Conservation (phyloP, 1,140 invertebrate species). For the Neodiprion pinetum region DNA sequence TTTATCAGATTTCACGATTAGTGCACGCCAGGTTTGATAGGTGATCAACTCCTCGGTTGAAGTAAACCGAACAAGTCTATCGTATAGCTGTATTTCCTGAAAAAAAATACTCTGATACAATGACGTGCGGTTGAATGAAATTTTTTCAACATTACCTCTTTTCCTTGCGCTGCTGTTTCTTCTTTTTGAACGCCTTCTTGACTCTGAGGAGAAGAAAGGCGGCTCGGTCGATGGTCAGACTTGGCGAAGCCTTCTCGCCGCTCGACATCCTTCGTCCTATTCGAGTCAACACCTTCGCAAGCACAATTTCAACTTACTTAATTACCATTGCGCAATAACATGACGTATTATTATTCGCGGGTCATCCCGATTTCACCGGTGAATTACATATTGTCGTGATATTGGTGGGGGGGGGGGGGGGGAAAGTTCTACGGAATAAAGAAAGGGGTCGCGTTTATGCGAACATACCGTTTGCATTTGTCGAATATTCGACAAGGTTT, state of each 20-base stretch:
- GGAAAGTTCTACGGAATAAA: neutral
- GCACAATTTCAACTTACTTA: neutral
- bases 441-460: neutral
- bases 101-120: too few species aligned
- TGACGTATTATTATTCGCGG: too few species aligned
- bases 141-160: slow-evolving; percentile 65
- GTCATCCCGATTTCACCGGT: too few species aligned
- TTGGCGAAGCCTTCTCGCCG: slow-evolving; percentile 55
- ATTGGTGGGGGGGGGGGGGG: neutral
- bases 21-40: too few species aligned
- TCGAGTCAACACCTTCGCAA: slow-evolving; percentile 44
- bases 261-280: slow-evolving; percentile 56
- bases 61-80: too few species aligned
- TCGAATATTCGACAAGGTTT: neutral
- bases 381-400: too few species aligned
- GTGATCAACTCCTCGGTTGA: too few species aligned
- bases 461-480: neutral
- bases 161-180: slow-evolving; percentile 83
- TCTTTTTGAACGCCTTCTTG: slow-evolving; percentile 89
- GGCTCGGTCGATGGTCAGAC: slow-evolving; percentile 82
- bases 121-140: too few species aligned
- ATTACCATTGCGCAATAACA: too few species aligned
- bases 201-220: slow-evolving; percentile 87
- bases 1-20: too few species aligned
- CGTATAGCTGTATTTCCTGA: too few species aligned